Conservation (phyloP, 2,797 vertebrate genomes). For the Sebastes variabilis region DNA sequence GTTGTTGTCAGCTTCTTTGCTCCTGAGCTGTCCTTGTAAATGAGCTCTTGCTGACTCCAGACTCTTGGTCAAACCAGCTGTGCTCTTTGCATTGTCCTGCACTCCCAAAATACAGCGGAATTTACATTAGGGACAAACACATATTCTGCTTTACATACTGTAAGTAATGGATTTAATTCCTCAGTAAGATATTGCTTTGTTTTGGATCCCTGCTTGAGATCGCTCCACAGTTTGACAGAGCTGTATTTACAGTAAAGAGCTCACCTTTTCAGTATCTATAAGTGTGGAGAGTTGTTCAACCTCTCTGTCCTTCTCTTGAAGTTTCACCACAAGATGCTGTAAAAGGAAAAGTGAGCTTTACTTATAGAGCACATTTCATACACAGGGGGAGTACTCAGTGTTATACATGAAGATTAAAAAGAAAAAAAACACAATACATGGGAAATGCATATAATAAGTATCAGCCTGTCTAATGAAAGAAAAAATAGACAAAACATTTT, state of each 20-base stretch:
- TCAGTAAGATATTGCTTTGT: not conserved
- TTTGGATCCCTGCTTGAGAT: not conserved
- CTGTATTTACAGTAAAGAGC: not conserved
- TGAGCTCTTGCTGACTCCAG: conserved; percentile 87
- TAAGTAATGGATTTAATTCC: not conserved
- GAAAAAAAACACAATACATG: not conserved
- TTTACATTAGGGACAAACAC: not conserved
- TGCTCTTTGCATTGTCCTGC: conserved; percentile 87
- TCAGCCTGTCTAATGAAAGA: too few relatives aligned
- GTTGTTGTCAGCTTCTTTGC: conserved; percentile 90
- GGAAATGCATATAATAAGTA: not conserved
- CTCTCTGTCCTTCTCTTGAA: conserved; percentile 89
- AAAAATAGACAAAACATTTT: not conserved
- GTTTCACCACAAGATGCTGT: conserved; percentile 85
- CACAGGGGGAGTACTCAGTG: not conserved
- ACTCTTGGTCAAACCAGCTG: conserved; percentile 84
- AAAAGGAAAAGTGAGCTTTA: conserved; percentile 24
- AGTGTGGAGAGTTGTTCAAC: conserved; percentile 79
- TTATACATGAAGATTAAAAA: not conserved
- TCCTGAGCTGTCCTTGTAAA: conserved; percentile 89
- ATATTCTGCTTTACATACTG: not conserved
- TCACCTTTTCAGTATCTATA: conserved; percentile 90
- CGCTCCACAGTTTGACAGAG: not conserved
- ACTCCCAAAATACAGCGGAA: not conserved
- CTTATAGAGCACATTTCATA: not conserved